Conservation (phyloP, 1,140 invertebrate species). For the Spodoptera litura region DNA sequence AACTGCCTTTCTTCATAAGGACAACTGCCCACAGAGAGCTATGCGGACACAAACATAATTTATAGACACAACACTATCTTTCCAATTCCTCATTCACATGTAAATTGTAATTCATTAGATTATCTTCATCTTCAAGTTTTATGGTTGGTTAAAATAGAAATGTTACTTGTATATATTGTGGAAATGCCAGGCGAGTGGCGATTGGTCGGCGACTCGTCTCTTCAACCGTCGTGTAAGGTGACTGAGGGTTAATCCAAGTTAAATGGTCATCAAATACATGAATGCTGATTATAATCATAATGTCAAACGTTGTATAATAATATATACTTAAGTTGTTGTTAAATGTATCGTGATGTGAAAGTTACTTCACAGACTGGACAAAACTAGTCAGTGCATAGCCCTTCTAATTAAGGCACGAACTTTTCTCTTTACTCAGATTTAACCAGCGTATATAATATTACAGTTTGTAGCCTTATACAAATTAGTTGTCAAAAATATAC, state of each 20-base stretch:
- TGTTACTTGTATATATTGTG: slow-evolving; percentile 11
- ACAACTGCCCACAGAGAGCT: neutral
- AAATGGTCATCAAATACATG: neutral
- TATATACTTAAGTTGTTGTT: neutral
- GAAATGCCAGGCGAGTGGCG: slow-evolving; percentile 13
- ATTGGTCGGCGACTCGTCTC: neutral
- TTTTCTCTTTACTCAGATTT: no score
- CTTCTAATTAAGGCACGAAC: no score
- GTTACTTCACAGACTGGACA: neutral
- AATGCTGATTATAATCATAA: slow-evolving; percentile 16
- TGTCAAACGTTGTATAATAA: slow-evolving; percentile 2
- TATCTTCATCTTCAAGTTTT: neutral
- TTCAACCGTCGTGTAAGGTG: neutral
- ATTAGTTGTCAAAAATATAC: no score
- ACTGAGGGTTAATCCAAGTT: slow-evolving; percentile 3
- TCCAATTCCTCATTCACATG: neutral
- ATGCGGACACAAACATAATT: neutral
- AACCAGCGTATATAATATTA: no score
- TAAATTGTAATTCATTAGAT: slow-evolving; percentile 36
- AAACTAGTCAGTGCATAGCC: no score
- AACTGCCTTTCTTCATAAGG: slow-evolving; percentile 55
- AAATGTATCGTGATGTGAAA: neutral
- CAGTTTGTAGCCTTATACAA: no score
- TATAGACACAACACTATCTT: neutral
- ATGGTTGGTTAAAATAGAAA: slow-evolving; percentile 30